Evolutionary conservation across 64 coral and sea anemone species (phyloP).

Genomic region (Montipora cactus): DNA sequence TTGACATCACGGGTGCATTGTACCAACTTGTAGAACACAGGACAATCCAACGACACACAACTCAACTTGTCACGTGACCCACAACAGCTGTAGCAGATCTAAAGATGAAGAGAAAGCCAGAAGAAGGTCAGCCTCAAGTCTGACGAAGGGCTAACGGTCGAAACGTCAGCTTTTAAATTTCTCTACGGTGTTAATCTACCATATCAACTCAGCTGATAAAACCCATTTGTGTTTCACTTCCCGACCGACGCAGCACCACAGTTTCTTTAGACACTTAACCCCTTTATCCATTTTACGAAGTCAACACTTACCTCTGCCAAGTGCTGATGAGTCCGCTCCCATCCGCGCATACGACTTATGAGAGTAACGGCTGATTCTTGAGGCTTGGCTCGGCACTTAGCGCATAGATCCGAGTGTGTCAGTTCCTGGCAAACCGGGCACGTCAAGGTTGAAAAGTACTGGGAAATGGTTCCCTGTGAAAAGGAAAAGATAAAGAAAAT

Average conservation of each 20-base stretch:
- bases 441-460: conserved; percentile 90
- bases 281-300: background rate
- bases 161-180: no score
- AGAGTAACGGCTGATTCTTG: conserved; percentile 78
- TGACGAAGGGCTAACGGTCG: background rate
- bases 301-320: conserved; percentile 77
- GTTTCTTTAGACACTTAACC: no score
- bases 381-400: conserved; percentile 53
- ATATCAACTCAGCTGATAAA: no score
- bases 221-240: no score
- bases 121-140: background rate
- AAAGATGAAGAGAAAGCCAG: background rate
- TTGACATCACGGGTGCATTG: conserved; percentile 76
- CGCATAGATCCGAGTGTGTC: conserved; percentile 77
- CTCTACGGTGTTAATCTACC: no score
- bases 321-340: conserved; percentile 83
- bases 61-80: conserved; percentile 83
- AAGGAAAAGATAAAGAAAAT: background rate
- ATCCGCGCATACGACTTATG: conserved; percentile 62
- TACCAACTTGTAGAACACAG: conserved; percentile 91
- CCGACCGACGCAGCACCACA: no score
- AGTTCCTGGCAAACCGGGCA: conserved; percentile 92
- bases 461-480: conserved; percentile 90
- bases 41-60: conserved; percentile 91
- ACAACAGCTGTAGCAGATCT: conserved; percentile 94